Percentiles rank a stretch among this genome's conserved stretches.
phyloP scores from a whole-genome alignment of 35 echinoderm and acorn worm species.

The Heliocidaris erythrogramma region DNA sequence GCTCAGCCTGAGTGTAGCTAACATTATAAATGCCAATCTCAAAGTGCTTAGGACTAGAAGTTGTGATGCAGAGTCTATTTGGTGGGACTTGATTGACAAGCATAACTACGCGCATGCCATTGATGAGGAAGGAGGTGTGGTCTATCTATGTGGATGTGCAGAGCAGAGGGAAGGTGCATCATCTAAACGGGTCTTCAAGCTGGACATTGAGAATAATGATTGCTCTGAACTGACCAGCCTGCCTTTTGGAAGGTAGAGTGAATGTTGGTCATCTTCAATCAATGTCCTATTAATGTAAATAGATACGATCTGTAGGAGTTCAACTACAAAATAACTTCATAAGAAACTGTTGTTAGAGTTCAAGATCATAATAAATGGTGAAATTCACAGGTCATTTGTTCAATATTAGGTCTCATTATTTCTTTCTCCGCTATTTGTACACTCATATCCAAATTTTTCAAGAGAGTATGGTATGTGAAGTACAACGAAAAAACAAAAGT shows the following conservation, averaged over 20 bases:
- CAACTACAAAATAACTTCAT: no score
- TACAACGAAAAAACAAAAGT: no score
- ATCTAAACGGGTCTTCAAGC: constrained; percentile 30
- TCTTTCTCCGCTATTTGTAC: no score
- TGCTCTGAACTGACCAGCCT: constrained; percentile 13
- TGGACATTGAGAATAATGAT: neutral
- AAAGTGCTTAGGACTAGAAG: neutral
- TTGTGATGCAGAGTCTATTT: neutral
- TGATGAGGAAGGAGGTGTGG: constrained; percentile 1
- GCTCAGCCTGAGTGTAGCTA: neutral
- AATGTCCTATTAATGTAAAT: neutral
- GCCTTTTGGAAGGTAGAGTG: constrained; percentile 6
- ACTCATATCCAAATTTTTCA: no score
- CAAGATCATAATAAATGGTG: neutral
- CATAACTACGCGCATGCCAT: constrained; percentile 1
- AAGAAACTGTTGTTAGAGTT: neutral
- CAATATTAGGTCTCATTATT: no score
- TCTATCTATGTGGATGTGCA: constrained; percentile 28
- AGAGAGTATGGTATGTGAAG: no score
- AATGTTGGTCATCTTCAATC: neutral
- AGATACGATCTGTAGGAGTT: no score
- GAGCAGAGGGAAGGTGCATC: constrained; percentile 20
- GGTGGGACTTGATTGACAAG: constrained; percentile 43
- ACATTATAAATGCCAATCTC: constrained; percentile 19
- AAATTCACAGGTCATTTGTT: no score